Evolutionary conservation across 2,888 invertebrate species (phyloP).

Genomic region (Muschampia plurimacula): DNA sequence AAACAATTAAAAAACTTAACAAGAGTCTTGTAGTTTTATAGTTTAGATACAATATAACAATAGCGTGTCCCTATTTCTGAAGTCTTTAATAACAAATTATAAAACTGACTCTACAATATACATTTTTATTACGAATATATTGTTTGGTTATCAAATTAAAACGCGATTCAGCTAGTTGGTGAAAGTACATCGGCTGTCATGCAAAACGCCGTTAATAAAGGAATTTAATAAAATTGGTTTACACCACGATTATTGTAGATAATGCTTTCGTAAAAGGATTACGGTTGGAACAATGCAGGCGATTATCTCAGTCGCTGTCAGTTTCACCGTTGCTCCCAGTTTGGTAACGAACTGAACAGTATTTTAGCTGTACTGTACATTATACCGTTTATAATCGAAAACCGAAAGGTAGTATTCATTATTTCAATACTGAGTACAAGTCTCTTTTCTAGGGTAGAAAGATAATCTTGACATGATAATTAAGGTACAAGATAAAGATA

Average conservation of each 20-base stretch:
- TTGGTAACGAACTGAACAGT: constrained; percentile 33
- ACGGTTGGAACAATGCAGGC: constrained; percentile 72
- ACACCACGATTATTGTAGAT: constrained; percentile 66
- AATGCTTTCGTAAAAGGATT: constrained; percentile 74
- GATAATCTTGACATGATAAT: no score
- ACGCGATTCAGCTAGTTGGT: not conserved
- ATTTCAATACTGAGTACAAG: not conserved
- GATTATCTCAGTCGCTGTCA: constrained; percentile 76
- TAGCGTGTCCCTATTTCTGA: not conserved
- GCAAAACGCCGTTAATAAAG: constrained; percentile 57
- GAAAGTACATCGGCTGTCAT: constrained; percentile 23
- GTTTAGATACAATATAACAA: not conserved
- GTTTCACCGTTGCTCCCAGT: constrained; percentile 54
- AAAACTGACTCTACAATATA: not conserved
- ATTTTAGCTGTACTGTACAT: constrained; percentile 19
- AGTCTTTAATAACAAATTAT: not conserved
- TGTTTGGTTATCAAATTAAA: not conserved
- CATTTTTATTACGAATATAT: not conserved
- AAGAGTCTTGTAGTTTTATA: not conserved
- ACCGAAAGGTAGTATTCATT: not conserved
- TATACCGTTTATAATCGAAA: constrained; percentile 1
- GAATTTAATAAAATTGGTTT: constrained; percentile 71
- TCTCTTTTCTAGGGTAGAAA: not conserved
- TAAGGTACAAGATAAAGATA: no score
- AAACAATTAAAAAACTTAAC: no score